Conservation (phyloP, 2,797 vertebrate species). For the Sebastes elongatus region DNA sequence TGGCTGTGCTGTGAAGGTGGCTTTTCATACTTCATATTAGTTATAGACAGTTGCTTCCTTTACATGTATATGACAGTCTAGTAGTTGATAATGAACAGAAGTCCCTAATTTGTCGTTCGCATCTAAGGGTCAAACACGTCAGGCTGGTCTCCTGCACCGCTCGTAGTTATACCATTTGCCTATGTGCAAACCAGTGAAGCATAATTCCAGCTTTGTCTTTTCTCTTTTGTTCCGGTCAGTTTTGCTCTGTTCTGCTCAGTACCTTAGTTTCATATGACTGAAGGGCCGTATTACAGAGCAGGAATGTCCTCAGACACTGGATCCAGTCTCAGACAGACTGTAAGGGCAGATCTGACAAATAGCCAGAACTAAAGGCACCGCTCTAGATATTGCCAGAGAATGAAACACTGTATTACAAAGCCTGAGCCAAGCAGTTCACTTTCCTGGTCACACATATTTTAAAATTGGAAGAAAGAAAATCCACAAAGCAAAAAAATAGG, state of each 20-base stretch:
- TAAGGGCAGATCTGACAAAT: constrained; percentile 26
- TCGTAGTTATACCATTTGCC: not conserved
- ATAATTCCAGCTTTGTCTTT: not conserved
- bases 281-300: constrained; percentile 19
- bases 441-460: not conserved
- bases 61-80: not conserved
- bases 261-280: constrained; percentile 30
- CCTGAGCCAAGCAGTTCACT: not conserved
- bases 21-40: not conserved
- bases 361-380: constrained; percentile 33
- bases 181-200: not conserved
- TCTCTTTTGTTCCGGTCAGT: not conserved
- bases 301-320: constrained; percentile 54
- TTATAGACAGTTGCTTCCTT: not conserved
- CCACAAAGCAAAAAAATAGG: not conserved
- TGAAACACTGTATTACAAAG: not conserved
- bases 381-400: constrained; percentile 1
- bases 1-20: not conserved
- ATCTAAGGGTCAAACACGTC: not conserved
- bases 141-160: no score
- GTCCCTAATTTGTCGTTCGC: not conserved
- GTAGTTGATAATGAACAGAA: not conserved
- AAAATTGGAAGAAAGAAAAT: not conserved
- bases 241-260: not conserved
- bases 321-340: constrained; percentile 16